Evolutionary conservation across 2,797 vertebrate genomes (phyloP).

Genomic region (Neopelma chrysocephalum): DNA sequence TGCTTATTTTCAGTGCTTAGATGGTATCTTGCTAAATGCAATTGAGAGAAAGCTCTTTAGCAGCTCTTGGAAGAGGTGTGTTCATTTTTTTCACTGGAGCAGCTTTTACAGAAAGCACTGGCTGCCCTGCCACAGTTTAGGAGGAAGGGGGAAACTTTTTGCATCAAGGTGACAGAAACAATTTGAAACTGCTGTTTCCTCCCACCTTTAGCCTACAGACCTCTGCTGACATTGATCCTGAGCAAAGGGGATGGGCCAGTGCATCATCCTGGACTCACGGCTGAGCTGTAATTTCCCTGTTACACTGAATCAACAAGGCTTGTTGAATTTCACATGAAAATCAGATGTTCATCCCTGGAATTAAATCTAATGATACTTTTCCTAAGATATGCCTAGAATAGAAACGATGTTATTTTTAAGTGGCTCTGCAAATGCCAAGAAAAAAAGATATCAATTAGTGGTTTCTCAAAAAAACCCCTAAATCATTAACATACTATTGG

Average conservation of each 20-base stretch:
- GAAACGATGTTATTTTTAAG: background rate
- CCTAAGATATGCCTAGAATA: background rate
- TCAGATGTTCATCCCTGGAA: background rate
- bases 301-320: background rate
- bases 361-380: constrained; percentile 11
- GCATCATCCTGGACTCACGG: background rate
- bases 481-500: background rate
- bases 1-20: background rate
- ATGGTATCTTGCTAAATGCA: constrained; percentile 6
- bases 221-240: background rate
- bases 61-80: background rate
- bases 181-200: background rate
- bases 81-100: background rate
- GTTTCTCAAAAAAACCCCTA: background rate
- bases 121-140: background rate
- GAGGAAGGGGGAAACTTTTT: background rate
- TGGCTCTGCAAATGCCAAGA: background rate
- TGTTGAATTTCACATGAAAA: background rate
- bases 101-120: background rate
- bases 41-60: background rate
- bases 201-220: background rate
- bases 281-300: background rate
- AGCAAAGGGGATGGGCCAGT: background rate
- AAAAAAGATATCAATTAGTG: constrained; percentile 30
- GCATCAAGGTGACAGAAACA: background rate